Evolutionary conservation across 2,888 invertebrate genomes (phyloP).

Genomic region (Unio pictorum): DNA sequence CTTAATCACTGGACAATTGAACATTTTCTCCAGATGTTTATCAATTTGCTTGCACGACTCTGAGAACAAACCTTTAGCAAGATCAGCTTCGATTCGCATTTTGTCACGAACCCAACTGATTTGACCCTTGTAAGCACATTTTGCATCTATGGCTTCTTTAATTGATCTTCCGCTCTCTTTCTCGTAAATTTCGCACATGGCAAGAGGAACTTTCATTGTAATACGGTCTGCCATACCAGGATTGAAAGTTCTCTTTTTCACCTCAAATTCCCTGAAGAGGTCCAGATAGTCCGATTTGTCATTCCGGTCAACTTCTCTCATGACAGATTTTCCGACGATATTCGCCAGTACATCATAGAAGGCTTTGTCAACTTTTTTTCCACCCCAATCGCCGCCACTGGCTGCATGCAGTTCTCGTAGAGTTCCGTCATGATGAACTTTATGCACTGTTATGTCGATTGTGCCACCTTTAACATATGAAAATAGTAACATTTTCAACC

Average conservation of each 20-base stretch:
- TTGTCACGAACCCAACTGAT: constrained; percentile 18
- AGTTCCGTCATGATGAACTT: constrained; percentile 66
- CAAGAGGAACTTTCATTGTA: constrained; percentile 12
- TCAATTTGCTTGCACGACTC: constrained; percentile 7
- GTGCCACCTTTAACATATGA: constrained; percentile 71
- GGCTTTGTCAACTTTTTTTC: constrained; percentile 18
- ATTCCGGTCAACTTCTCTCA: not conserved
- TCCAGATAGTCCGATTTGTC: constrained; percentile 4
- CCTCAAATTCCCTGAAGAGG: constrained; percentile 7
- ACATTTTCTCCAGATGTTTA: constrained; percentile 11
- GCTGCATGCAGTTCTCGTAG: constrained; percentile 75
- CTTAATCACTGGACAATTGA: constrained; percentile 5
- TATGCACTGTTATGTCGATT: constrained; percentile 75
- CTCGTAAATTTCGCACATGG: constrained; percentile 14
- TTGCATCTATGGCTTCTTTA: constrained; percentile 3
- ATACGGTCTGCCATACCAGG: not conserved
- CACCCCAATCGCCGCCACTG: constrained; percentile 71
- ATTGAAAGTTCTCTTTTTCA: constrained; percentile 3
- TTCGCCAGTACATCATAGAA: constrained; percentile 3
- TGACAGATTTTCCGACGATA: not conserved
- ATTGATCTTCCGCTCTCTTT: constrained; percentile 13
- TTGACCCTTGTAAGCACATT: constrained; percentile 7
- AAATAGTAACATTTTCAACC: no score
- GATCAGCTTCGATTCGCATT: constrained; percentile 7
- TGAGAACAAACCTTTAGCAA: constrained; percentile 13